A percentile compares a stretch with the other conserved stretches of the same genome.
Conservation (phyloP, 2,888 invertebrate species). For the Hydraecia micacea region DNA sequence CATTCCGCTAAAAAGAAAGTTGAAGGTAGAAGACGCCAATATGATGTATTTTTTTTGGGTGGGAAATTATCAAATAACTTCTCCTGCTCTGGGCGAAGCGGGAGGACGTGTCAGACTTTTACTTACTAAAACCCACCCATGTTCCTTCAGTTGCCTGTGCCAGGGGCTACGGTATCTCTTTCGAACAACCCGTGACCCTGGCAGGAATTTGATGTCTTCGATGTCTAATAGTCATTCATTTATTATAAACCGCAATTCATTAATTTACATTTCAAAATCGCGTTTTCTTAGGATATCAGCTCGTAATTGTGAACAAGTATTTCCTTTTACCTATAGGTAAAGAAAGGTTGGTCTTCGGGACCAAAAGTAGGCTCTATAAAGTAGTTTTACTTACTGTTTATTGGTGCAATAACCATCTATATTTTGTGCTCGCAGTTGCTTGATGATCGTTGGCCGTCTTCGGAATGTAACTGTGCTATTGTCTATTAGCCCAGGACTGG, state of each 20-base stretch:
- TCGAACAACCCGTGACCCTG: too few species aligned
- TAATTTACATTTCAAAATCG: not conserved
- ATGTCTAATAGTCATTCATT: too few species aligned
- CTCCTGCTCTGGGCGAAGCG: too few species aligned
- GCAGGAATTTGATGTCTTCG: not conserved
- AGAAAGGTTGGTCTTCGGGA: not conserved
- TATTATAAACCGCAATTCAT: not conserved
- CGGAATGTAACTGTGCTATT: conserved; percentile 73
- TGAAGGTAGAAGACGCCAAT: not conserved
- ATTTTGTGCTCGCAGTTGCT: conserved; percentile 69
- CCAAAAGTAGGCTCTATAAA: not conserved
- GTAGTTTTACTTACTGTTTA: conserved; percentile 66
- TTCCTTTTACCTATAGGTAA: not conserved
- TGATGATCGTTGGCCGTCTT: conserved; percentile 62
- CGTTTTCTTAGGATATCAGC: not conserved
- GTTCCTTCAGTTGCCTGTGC: too few species aligned
- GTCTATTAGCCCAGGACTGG: conserved; percentile 58
- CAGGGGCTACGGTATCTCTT: too few species aligned
- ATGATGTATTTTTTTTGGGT: too few species aligned
- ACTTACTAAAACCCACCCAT: too few species aligned
- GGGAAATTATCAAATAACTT: too few species aligned
- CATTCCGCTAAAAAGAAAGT: not conserved
- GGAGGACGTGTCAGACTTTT: too few species aligned
- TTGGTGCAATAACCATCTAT: conserved; percentile 71
- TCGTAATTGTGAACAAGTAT: not conserved